Conservation (phyloP, 2,888 invertebrate species). For the Chironomus tentans region DNA sequence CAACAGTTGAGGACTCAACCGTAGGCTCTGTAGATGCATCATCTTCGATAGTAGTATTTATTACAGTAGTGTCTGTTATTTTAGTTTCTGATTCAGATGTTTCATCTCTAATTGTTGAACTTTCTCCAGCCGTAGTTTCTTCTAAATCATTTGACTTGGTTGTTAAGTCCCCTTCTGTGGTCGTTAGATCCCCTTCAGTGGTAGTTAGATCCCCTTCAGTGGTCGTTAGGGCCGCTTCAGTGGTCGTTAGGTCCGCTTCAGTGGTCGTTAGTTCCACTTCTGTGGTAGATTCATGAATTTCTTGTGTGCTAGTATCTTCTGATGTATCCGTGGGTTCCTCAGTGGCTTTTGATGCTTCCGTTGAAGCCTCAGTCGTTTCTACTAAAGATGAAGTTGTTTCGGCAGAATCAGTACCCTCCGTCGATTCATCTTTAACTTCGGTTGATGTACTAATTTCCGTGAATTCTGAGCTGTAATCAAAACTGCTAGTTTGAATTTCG, state of each 20-base stretch:
- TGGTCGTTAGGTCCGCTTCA: neutral
- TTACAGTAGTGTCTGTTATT: slow-evolving; percentile 28
- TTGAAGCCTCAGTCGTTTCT: slow-evolving; percentile 25
- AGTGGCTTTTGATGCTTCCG: slow-evolving; percentile 19
- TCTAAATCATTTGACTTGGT: slow-evolving; percentile 25
- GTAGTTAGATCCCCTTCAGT: neutral
- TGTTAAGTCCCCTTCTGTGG: neutral
- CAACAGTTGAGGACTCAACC: slow-evolving; percentile 34
- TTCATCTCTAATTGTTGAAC: slow-evolving; percentile 21
- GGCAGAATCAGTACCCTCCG: neutral
- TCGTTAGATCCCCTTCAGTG: neutral
- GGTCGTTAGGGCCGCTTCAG: neutral
- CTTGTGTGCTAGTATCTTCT: slow-evolving; percentile 11
- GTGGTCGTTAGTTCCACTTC: too few species aligned
- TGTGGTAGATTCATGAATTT: neutral
- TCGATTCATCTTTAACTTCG: neutral
- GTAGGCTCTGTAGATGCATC: slow-evolving; percentile 31
- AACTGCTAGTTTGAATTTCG: slow-evolving; percentile 17
- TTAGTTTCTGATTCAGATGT: slow-evolving; percentile 28
- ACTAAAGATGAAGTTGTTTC: slow-evolving; percentile 21
- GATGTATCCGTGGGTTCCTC: slow-evolving; percentile 4
- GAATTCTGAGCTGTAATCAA: slow-evolving; percentile 25
- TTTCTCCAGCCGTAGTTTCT: neutral
- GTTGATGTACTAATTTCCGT: slow-evolving; percentile 27
- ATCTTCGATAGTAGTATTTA: neutral